phyloP scores from a whole-genome alignment of 2,888 invertebrate genomes.

The Idaea biselata region DNA sequence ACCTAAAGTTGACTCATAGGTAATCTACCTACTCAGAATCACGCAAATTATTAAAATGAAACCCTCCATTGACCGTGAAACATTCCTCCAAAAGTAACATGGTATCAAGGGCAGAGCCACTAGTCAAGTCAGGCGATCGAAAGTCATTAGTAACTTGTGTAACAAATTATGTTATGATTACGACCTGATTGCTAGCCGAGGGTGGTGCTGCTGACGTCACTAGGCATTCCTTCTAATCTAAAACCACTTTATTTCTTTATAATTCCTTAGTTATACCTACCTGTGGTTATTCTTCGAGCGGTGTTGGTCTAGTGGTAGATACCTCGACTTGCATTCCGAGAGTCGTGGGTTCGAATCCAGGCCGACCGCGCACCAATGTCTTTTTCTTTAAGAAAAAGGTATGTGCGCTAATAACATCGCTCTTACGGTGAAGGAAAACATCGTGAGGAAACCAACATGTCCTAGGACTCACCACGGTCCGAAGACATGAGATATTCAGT shows the following conservation, averaged over 20 bases:
- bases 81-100: constrained; percentile 19
- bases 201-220: constrained; percentile 56
- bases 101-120: constrained; percentile 28
- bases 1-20: too few relatives aligned
- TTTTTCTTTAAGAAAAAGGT: too few relatives aligned
- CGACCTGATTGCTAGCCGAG: constrained; percentile 45
- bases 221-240: constrained; percentile 23
- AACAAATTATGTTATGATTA: constrained; percentile 64
- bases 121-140: constrained; percentile 32
- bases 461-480: too few relatives aligned
- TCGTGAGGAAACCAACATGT: too few relatives aligned
- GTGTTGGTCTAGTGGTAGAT: too few relatives aligned
- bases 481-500: too few relatives aligned
- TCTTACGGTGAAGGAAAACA: too few relatives aligned
- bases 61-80: neutral
- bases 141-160: constrained; percentile 44
- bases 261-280: neutral
- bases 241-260: neutral
- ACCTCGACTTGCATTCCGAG: too few relatives aligned
- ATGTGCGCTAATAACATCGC: too few relatives aligned
- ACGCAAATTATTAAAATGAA: neutral
- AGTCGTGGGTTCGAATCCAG: too few relatives aligned
- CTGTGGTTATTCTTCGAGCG: too few relatives aligned
- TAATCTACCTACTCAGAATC: neutral
- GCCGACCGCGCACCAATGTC: too few relatives aligned